Percentiles rank a stretch among this genome's conserved stretches.
These are phyloP conservation scores for Aphelinus certus DNA, from an alignment of 1,140 invertebrate species.

Conservation along the genomic window DNA sequence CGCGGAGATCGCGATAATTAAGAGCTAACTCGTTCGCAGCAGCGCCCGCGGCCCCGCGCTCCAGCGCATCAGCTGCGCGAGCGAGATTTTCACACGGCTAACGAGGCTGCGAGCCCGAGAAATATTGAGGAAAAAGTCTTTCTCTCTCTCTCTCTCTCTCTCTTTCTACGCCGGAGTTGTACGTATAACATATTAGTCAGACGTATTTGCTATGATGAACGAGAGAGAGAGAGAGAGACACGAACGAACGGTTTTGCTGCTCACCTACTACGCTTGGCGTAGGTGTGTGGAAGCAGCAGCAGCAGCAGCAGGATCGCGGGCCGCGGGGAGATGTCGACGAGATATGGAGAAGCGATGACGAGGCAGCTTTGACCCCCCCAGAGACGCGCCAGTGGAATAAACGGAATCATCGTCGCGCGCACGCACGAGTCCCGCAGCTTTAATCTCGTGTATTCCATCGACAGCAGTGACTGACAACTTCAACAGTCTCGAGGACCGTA, in stretches of 20 bases:
- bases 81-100: too few relatives aligned
- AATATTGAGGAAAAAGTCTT: too few relatives aligned
- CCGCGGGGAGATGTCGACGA: not conserved
- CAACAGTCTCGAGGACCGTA: too few relatives aligned
- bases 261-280: not conserved
- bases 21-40: constrained; percentile 1
- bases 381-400: too few relatives aligned
- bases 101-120: too few relatives aligned
- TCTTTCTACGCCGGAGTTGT: not conserved
- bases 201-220: constrained; percentile 7
- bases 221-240: constrained; percentile 29
- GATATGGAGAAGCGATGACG: constrained; percentile 9
- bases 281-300: constrained; percentile 8
- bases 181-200: not conserved
- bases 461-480: not conserved
- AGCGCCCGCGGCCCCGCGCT: too few relatives aligned
- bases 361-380: not conserved
- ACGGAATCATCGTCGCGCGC: not conserved
- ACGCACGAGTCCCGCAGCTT: too few relatives aligned
- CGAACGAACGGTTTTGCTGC: constrained; percentile 34
- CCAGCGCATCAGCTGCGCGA: too few relatives aligned
- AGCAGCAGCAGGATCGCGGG: not conserved
- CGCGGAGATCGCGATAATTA: constrained; percentile 21
- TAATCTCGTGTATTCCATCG: not conserved
- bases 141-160: not conserved